phyloP scores from a whole-genome alignment of 2,888 invertebrate species.

The Philonicus albiceps region DNA sequence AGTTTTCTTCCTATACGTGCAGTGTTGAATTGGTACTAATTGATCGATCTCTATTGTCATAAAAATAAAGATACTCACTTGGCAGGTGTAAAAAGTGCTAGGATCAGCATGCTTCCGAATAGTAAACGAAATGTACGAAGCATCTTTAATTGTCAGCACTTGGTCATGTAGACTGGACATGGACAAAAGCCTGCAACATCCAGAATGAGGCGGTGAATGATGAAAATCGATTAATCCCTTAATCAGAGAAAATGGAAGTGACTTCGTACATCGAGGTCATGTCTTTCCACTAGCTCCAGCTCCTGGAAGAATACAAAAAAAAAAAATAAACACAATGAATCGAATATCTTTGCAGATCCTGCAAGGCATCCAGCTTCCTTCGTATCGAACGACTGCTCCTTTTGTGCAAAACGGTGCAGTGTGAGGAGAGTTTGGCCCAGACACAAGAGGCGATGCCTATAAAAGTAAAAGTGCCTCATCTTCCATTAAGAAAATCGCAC shows the following conservation, averaged over 20 bases:
- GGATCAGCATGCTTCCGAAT: conserved; percentile 33
- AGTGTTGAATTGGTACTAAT: neutral
- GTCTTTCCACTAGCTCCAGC: neutral
- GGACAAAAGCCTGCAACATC: neutral
- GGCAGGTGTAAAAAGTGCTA: conserved; percentile 42
- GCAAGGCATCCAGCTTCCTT: neutral
- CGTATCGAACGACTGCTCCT: neutral
- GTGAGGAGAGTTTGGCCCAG: neutral
- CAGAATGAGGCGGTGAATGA: neutral
- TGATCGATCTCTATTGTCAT: neutral
- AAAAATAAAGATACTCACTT: conserved; percentile 38
- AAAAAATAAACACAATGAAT: neutral
- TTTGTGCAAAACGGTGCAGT: neutral
- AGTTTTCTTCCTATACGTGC: neutral
- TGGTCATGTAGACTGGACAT: conserved; percentile 17
- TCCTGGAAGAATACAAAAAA: neutral
- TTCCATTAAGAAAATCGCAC: conserved; percentile 8
- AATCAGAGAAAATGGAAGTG: neutral
- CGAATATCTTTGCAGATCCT: neutral
- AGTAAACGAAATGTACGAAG: conserved; percentile 42
- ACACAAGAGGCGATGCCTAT: neutral
- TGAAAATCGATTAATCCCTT: neutral
- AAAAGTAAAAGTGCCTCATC: neutral
- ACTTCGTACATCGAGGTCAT: neutral
- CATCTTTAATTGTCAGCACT: conserved; percentile 33